Evolutionary conservation across 2,113 vertebrate genomes (phyloP).

Genomic region (Scytalopus superciliaris): DNA sequence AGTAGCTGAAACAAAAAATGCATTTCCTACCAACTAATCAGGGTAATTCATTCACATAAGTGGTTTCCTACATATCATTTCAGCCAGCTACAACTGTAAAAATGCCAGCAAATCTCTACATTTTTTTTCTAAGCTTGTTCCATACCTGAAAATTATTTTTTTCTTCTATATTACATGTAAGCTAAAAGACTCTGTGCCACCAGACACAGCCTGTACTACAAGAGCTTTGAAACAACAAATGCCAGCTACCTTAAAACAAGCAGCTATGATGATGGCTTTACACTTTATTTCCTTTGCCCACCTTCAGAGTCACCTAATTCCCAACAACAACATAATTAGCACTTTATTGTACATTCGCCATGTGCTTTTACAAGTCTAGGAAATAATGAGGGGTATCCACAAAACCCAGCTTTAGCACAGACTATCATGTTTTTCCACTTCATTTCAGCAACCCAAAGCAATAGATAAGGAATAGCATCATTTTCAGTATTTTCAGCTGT

Average conservation of each 20-base stretch:
- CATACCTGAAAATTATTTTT: neutral
- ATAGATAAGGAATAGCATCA: neutral
- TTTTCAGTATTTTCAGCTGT: neutral
- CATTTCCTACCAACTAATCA: neutral
- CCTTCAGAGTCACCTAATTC: neutral
- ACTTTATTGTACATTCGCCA: neutral
- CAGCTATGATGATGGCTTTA: neutral
- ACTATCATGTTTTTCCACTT: neutral
- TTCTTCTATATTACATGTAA: fast-evolving
- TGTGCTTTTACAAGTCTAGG: neutral
- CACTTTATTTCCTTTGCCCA: neutral
- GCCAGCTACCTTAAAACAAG: neutral
- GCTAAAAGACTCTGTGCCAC: neutral
- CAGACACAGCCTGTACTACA: neutral
- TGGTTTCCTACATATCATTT: neutral
- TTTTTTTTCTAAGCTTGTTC: neutral
- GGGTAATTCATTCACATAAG: neutral
- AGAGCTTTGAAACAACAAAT: neutral
- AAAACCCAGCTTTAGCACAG: neutral
- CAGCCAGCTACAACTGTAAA: neutral
- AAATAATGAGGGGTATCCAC: neutral
- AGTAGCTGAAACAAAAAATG: neutral
- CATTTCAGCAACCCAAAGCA: neutral
- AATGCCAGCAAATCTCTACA: neutral
- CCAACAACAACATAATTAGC: neutral